Conservation (phyloP, 2,888 invertebrate genomes). For the Pelosia muscerda region DNA sequence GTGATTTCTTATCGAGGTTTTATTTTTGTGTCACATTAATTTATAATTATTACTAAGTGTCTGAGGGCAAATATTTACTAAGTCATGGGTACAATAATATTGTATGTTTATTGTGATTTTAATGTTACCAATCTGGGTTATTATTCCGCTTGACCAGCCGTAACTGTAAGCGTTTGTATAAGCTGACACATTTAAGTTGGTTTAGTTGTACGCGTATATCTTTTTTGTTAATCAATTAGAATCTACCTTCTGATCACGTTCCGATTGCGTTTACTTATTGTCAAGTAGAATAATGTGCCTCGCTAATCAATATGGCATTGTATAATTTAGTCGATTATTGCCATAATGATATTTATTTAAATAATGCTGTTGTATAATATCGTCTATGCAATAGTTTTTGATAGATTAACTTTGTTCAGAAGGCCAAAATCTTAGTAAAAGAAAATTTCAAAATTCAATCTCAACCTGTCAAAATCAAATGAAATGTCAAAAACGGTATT, state of each 20-base stretch:
- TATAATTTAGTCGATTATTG: conserved; percentile 4
- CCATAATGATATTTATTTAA: conserved; percentile 6
- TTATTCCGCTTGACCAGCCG: not conserved
- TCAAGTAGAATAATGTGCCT: no score
- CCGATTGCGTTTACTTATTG: no score
- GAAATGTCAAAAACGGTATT: no score
- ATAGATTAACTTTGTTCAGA: not conserved
- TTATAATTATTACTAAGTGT: conserved; percentile 1
- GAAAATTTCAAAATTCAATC: no score
- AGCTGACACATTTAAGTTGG: no score
- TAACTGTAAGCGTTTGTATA: not conserved
- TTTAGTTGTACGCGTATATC: no score
- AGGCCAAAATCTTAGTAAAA: no score
- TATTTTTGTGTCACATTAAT: not conserved
- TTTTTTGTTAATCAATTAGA: no score
- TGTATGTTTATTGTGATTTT: conserved; percentile 15
- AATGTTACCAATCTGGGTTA: conserved; percentile 13
- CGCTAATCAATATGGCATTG: not conserved
- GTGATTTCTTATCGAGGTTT: not conserved
- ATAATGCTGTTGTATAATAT: not conserved
- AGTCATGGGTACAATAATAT: conserved; percentile 18
- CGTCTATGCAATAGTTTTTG: not conserved
- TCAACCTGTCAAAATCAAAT: no score
- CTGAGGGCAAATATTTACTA: conserved; percentile 7
- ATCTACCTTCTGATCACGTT: no score